Conservation (phyloP, 2,888 invertebrate species). For the Pterostichus niger region DNA sequence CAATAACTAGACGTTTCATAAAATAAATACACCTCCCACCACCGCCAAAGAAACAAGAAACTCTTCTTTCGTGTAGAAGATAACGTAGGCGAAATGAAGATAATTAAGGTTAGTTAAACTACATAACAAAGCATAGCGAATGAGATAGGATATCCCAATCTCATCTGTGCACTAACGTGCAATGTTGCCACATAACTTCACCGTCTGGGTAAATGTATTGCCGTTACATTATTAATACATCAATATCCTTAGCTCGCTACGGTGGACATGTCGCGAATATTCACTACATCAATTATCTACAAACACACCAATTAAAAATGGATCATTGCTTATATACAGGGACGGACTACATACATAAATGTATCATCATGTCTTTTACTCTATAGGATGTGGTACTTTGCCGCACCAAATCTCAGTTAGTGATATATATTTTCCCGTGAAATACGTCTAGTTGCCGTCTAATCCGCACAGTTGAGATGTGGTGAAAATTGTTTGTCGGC, state of each 20-base stretch:
- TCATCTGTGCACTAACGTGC: neutral
- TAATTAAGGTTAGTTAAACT: conserved; percentile 32
- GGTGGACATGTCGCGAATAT: conserved; percentile 15
- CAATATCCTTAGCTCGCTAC: conserved; percentile 33
- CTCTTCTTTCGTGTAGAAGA: neutral
- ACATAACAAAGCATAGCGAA: conserved; percentile 19
- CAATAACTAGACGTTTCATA: conserved; percentile 27
- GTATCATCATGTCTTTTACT: no score
- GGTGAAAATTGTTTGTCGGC: no score
- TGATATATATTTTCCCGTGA: no score
- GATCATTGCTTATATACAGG: neutral
- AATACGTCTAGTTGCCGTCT: no score
- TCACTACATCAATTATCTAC: conserved; percentile 2
- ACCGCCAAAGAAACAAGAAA: neutral
- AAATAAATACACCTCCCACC: conserved; percentile 16
- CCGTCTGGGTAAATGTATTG: conserved; percentile 31
- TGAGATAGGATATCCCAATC: conserved; percentile 18
- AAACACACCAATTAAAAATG: conserved; percentile 5
- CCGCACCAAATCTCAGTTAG: no score
- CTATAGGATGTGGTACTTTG: no score
- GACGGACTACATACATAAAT: no score
- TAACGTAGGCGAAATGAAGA: conserved; percentile 3
- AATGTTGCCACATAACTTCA: conserved; percentile 1
- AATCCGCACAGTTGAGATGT: no score
- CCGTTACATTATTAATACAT: conserved; percentile 49